These are phyloP conservation scores for Craniophora ligustri DNA, from an alignment of 2,888 invertebrate genomes.

Conservation along the genomic window DNA sequence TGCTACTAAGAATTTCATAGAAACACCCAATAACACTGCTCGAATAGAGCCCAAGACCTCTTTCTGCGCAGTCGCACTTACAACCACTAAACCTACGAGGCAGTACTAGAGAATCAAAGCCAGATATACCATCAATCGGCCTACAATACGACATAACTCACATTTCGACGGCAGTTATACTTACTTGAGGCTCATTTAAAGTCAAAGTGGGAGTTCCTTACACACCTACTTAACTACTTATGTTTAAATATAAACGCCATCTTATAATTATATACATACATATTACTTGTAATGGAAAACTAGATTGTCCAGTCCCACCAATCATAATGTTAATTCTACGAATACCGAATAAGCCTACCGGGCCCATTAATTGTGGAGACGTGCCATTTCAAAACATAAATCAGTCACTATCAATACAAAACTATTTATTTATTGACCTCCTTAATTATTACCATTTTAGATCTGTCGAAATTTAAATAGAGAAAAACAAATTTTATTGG, in stretches of 20 bases:
- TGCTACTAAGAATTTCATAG: no score
- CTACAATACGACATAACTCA: slow-evolving; percentile 20
- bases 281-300: slow-evolving; percentile 60
- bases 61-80: no score
- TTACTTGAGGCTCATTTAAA: slow-evolving; percentile 31
- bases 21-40: no score
- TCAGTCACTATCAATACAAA: slow-evolving; percentile 53
- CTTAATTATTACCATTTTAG: slow-evolving; percentile 36
- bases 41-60: no score
- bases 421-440: slow-evolving; percentile 51
- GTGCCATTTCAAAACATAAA: slow-evolving; percentile 60
- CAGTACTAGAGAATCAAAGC: not conserved
- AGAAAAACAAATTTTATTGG: slow-evolving; percentile 29
- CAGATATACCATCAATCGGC: no score
- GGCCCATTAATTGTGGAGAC: slow-evolving; percentile 58
- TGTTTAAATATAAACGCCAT: slow-evolving; percentile 28
- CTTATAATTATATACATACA: slow-evolving; percentile 50
- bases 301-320: slow-evolving; percentile 61
- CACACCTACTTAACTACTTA: slow-evolving; percentile 3
- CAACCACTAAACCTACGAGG: no score
- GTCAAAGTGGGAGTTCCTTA: slow-evolving; percentile 38
- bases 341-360: slow-evolving; percentile 65
- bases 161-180: slow-evolving; percentile 9
- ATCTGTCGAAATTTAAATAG: slow-evolving; percentile 22
- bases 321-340: slow-evolving; percentile 63